Evolutionary conservation across 2,797 vertebrate species (phyloP), one percentile per base, ranked within the genome.

Genomic region (Sparidentex hasta): DNA sequence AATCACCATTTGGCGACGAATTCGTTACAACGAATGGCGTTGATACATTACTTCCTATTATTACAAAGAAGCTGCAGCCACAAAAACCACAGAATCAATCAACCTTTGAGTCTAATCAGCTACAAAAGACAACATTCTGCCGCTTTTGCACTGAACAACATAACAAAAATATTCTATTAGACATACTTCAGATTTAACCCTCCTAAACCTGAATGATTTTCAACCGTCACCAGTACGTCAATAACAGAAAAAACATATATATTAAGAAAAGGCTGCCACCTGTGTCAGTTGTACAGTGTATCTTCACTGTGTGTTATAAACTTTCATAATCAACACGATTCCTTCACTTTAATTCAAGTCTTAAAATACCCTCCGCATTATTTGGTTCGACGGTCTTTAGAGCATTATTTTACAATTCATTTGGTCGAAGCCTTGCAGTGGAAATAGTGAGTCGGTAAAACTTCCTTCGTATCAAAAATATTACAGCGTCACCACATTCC

Each of bases 381-480:
- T 76, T 84, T 83, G 61, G 65, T 66, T 84, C 63, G 33, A 65
- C n/a, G 20, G 20, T 70, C 50, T 66, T 75, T 3, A 46, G 55
- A 82, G 70, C 70, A 74, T 56, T 50, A 21, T 55, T 69, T 74
- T 78, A 82, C 69, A 66, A 82, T 89, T 79, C 7, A 77, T 81
- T 89, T 87, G 82, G 88, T 87, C 84, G 71, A n/a, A n/a, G 62
- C 54, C 14, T 29, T 68, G 56, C 29, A 65, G 55, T 71, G 57
- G 18, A 84, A 80, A 78, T n/a, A 21, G 20, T 65, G 47, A 74
- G 20, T 80, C 21, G 7, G n/a, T 76, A 79, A 81, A 78, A 73
- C n/a, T 33, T 57, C 21, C 23, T 71, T 69, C 16, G 59, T 82
- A 86, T 86, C 33, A 85, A 87, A 90, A 77, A 83, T 78, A 83